Evolutionary conservation across 2,797 vertebrate species (phyloP).

Genomic region (Pseudotriccus pelzelni): DNA sequence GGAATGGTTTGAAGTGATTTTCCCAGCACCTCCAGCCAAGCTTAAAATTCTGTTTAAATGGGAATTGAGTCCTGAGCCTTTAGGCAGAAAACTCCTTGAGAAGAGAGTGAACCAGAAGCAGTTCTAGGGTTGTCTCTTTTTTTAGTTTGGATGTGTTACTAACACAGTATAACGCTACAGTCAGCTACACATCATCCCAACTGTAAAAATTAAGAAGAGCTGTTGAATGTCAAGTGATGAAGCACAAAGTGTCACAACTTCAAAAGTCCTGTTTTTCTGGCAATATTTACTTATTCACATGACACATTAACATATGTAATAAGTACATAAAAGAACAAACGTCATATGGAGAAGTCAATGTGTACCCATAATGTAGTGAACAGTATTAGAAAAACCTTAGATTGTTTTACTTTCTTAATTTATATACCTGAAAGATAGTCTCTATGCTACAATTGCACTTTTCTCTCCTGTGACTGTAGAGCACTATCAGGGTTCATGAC

Average conservation of each 20-base stretch:
- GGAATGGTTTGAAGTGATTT: neutral
- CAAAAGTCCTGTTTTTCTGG: slow-evolving; percentile 66
- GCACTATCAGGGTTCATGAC: neutral
- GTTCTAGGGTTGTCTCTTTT: slow-evolving; percentile 55
- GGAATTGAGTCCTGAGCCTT: slow-evolving; percentile 24
- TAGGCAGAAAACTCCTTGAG: slow-evolving; percentile 22
- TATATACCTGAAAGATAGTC: slow-evolving; percentile 6
- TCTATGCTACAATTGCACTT: neutral
- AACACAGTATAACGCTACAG: slow-evolving; percentile 66
- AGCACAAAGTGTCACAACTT: slow-evolving; percentile 62
- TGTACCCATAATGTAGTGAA: neutral
- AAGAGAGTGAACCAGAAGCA: slow-evolving; percentile 44
- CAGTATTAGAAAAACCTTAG: neutral
- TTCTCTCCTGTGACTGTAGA: neutral
- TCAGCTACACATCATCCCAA: slow-evolving; percentile 71
- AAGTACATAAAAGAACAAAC: slow-evolving; percentile 67
- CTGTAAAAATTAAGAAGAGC: slow-evolving; percentile 71
- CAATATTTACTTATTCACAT: slow-evolving; percentile 71
- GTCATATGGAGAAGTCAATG: slow-evolving; percentile 58
- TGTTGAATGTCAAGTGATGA: slow-evolving; percentile 70
- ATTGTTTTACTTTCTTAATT: neutral
- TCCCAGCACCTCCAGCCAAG: neutral
- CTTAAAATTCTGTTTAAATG: slow-evolving; percentile 22
- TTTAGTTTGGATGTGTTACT: slow-evolving; percentile 69
- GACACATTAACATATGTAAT: slow-evolving; percentile 72